These are phyloP conservation scores for Nematopogon swammerdamellus DNA, from an alignment of 2,888 invertebrate species.

Conservation along the genomic window DNA sequence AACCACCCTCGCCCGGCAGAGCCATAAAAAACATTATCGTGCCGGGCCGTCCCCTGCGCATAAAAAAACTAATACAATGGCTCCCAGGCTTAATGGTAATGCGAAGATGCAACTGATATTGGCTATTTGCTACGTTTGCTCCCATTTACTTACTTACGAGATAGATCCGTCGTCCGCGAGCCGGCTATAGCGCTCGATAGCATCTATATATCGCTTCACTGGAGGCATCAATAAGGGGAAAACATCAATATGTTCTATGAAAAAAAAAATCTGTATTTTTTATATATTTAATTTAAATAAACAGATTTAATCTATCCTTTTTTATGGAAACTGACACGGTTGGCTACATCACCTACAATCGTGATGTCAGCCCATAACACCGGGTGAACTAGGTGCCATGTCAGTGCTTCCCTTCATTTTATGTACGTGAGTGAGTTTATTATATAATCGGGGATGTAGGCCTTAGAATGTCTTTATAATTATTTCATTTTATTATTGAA, in stretches of 20 bases:
- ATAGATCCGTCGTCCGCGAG: neutral
- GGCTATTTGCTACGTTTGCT: conserved; percentile 46
- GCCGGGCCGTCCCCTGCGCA: conserved; percentile 33
- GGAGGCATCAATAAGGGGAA: neutral
- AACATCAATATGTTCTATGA: too few species aligned
- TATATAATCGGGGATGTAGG: too few species aligned
- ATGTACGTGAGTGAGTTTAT: too few species aligned
- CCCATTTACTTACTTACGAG: conserved; percentile 13
- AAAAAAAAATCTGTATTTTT: neutral
- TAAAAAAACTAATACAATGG: conserved; percentile 54
- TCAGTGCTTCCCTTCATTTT: too few species aligned
- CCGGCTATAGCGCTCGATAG: neutral
- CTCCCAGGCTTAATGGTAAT: conserved; percentile 21
- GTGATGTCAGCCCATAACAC: too few species aligned
- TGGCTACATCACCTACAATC: too few species aligned
- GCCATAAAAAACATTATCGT: conserved; percentile 55
- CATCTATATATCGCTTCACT: neutral
- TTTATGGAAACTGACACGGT: too few species aligned
- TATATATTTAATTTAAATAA: neutral
- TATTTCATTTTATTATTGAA: too few species aligned
- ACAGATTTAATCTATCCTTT: too few species aligned
- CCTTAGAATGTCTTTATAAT: too few species aligned
- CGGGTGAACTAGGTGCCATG: too few species aligned
- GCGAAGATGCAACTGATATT: conserved; percentile 46
- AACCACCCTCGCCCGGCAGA: conserved; percentile 28